Evolutionary conservation across 2,797 vertebrate genomes (phyloP).

Genomic region (Bryconaethiops microstoma): DNA sequence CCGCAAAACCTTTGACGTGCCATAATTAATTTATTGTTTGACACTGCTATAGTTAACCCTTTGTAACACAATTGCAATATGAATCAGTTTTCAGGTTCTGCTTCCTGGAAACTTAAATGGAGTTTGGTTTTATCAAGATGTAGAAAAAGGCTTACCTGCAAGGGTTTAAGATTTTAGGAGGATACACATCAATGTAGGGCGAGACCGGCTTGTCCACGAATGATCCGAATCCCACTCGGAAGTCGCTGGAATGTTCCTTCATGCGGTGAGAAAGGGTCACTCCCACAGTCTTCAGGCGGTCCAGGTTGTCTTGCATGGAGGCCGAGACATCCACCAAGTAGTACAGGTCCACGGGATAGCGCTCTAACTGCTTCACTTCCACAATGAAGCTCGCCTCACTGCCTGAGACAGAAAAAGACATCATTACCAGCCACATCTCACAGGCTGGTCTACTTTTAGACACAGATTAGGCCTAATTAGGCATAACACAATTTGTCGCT

Average conservation of each 20-base stretch:
- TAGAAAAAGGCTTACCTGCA: constrained; percentile 85
- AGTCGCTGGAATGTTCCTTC: constrained; percentile 88
- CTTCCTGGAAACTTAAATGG: too few relatives aligned
- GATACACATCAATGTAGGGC: constrained; percentile 94
- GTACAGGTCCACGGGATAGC: constrained; percentile 96
- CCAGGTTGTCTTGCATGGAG: constrained; percentile 95
- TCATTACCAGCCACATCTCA: not conserved
- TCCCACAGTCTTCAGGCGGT: constrained; percentile 91
- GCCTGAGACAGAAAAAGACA: constrained; percentile 72
- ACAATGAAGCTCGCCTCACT: constrained; percentile 85
- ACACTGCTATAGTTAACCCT: too few relatives aligned
- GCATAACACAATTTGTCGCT: not conserved
- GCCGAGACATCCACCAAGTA: constrained; percentile 97
- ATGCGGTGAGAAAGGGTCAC: constrained; percentile 90
- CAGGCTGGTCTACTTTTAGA: not conserved
- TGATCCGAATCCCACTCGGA: constrained; percentile 94
- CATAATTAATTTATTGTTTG: too few relatives aligned
- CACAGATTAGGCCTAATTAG: not conserved
- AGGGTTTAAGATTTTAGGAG: constrained; percentile 92
- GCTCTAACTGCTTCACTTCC: constrained; percentile 86
- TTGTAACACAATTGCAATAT: too few relatives aligned
- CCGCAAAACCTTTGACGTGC: too few relatives aligned
- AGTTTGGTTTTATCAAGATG: too few relatives aligned
- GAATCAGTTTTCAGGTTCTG: too few relatives aligned
- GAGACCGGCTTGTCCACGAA: constrained; percentile 99